These are phyloP conservation scores for Drosophila ustulata DNA, from an alignment of 2,888 invertebrate genomes.

Conservation along the genomic window DNA sequence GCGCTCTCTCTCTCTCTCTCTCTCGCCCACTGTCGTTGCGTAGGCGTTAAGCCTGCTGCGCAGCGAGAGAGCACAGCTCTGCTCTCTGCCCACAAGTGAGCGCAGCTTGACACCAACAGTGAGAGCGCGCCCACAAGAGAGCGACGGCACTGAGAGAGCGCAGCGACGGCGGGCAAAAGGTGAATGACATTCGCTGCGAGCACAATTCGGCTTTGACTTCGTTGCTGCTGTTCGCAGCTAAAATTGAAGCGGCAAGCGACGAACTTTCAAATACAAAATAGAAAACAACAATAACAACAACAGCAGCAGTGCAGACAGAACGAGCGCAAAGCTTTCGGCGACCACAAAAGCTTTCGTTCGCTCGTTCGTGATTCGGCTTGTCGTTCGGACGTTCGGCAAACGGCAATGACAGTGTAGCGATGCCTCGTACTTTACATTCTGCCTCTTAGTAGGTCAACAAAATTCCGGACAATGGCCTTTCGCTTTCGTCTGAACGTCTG, in stretches of 20 bases:
- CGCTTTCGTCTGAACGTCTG: constrained; percentile 84
- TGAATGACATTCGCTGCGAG: constrained; percentile 64
- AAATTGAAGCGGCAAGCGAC: constrained; percentile 45
- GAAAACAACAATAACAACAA: neutral
- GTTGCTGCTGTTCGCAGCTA: constrained; percentile 43
- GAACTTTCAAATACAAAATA: constrained; percentile 54
- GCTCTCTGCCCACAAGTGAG: constrained; percentile 9
- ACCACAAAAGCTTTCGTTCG: constrained; percentile 55
- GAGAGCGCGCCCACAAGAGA: constrained; percentile 29
- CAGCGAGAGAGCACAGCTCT: constrained; percentile 36
- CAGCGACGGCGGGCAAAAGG: constrained; percentile 58
- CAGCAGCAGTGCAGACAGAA: constrained; percentile 42
- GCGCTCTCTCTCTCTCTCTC: too few species aligned
- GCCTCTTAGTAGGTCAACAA: constrained; percentile 85
- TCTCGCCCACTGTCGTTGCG: constrained; percentile 33
- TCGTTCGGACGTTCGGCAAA: constrained; percentile 70
- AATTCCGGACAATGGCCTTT: constrained; percentile 86
- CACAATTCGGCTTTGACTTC: constrained; percentile 55
- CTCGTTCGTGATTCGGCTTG: constrained; percentile 25
- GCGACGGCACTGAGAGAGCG: constrained; percentile 3
- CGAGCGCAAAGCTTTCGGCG: constrained; percentile 45
- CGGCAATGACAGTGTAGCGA: constrained; percentile 84
- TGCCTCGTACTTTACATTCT: constrained; percentile 76
- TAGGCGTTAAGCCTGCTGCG: constrained; percentile 69
- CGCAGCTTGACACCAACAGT: constrained; percentile 34